Base-by-base conservation (phyloP, 1,140 invertebrate species). In the Aradophagus sp. region DNA sequence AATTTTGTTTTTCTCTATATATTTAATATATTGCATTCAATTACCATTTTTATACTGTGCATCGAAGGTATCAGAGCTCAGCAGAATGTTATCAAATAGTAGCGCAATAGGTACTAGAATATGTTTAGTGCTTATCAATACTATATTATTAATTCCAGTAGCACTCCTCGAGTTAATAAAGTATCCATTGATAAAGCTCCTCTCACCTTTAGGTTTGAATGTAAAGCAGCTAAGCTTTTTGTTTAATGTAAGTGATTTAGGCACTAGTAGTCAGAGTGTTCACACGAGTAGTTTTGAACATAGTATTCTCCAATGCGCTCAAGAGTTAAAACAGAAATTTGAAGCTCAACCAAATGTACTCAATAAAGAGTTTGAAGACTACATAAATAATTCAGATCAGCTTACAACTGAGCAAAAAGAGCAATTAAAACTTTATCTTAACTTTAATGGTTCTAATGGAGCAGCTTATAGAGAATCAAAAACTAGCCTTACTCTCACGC, bases 351-450 rank as follows among this genome's bases (percentile, higher is more conserved):
- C 27, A 29, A 29, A 29, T 29, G 10, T 29, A 29, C 27, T 29
- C 27, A 29, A 29, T 29, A 5, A 29, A 29, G 27, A 29, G 27
- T 10, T 29, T 29, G 27, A 29, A 29, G 27, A 29, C 27, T 29
- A 29, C 10, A 29, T 29, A 29, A 29, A 29, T 29, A 29, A 29
- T 29, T 29, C 27, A 29, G 27, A 29, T 29, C 4, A 29, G 27
- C 27, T 29, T 29, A 29, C 27, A 29, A 29, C 27, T 29, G 27
- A 29, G 27, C 27, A 29, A 29, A 29, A 29, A 29, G 27, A 29
- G 27, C 27, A 29, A 29, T 29, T 29, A 29, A 29, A 29, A 29
- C 27, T 29, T 29, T 29, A 29, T n/a, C 27, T 29, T 29, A 29
- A 29, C 10, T 29, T 29, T 29, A 29, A 29, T 29, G 27, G 27